phyloP scores from a whole-genome alignment of 2,113 vertebrate species.

The Hippotragus niger region DNA sequence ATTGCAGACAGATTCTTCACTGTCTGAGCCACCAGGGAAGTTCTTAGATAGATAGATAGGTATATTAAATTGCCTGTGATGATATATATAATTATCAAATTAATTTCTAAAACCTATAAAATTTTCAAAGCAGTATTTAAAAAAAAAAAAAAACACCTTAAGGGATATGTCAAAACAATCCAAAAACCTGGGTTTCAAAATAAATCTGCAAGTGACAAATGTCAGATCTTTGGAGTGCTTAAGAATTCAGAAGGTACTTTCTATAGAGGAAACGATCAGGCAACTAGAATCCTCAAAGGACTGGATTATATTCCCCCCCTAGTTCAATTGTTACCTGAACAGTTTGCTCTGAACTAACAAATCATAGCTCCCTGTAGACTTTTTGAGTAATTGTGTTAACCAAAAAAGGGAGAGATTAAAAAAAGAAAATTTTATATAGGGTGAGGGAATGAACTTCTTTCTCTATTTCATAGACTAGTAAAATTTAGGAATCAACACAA shows the following conservation, averaged over 20 bases:
- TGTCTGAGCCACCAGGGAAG: not conserved
- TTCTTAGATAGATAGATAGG: not conserved
- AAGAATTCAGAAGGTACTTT: not conserved
- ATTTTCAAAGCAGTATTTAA: not conserved
- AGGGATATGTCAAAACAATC: not conserved
- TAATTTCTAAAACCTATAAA: constrained; percentile 32
- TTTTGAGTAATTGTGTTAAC: not conserved
- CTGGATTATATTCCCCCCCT: not conserved
- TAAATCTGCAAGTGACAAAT: not conserved
- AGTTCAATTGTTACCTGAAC: not conserved
- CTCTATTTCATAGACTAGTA: not conserved
- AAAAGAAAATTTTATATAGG: not conserved
- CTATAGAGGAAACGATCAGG: not conserved
- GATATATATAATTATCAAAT: not conserved
- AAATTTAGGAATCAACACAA: not conserved
- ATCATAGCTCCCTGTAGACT: not conserved
- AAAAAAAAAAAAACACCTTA: not conserved
- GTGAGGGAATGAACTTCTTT: not conserved
- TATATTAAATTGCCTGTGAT: not conserved
- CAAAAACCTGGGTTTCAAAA: constrained; percentile 1
- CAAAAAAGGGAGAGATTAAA: not conserved
- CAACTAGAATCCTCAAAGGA: not conserved
- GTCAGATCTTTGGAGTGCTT: not conserved
- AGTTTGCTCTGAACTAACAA: not conserved
- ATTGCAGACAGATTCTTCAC: not conserved